Evolutionary conservation across 2,888 invertebrate genomes (phyloP).

Genomic region (Aelia acuminata): DNA sequence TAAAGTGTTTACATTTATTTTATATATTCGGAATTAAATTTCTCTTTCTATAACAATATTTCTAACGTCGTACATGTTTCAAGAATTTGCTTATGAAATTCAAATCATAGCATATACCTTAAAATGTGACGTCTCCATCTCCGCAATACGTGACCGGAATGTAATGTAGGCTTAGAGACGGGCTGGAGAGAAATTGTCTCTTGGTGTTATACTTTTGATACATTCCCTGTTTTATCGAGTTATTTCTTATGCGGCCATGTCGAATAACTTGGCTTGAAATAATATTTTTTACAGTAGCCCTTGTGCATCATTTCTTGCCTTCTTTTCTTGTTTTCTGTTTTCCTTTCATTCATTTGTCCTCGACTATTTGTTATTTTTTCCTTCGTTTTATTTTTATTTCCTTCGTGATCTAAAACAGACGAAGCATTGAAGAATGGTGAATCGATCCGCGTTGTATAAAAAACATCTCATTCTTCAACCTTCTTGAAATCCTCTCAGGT

Average conservation of each 20-base stretch:
- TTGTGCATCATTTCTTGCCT: not conserved
- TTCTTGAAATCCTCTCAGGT: constrained; percentile 36
- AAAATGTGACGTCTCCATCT: constrained; percentile 6
- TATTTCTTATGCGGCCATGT: not conserved
- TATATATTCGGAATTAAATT: too few relatives aligned
- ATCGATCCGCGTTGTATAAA: constrained; percentile 19
- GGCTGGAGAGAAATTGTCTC: not conserved
- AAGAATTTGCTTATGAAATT: constrained; percentile 9
- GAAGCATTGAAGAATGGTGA: constrained; percentile 33
- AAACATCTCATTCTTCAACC: constrained; percentile 27
- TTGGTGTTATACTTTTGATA: constrained; percentile 19
- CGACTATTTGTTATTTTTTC: not conserved
- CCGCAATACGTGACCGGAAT: constrained; percentile 13
- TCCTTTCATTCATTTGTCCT: not conserved
- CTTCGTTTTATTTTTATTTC: not conserved
- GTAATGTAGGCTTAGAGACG: not conserved
- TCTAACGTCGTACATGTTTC: not conserved
- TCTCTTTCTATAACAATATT: too few relatives aligned
- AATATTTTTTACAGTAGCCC: not conserved
- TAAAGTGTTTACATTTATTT: too few relatives aligned
- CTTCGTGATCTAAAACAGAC: not conserved
- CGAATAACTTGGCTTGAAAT: not conserved
- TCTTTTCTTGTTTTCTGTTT: not conserved
- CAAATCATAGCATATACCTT: not conserved
- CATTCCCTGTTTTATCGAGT: not conserved